Conservation (phyloP, 2,797 vertebrate genomes). For the Pitangus sulphuratus region DNA sequence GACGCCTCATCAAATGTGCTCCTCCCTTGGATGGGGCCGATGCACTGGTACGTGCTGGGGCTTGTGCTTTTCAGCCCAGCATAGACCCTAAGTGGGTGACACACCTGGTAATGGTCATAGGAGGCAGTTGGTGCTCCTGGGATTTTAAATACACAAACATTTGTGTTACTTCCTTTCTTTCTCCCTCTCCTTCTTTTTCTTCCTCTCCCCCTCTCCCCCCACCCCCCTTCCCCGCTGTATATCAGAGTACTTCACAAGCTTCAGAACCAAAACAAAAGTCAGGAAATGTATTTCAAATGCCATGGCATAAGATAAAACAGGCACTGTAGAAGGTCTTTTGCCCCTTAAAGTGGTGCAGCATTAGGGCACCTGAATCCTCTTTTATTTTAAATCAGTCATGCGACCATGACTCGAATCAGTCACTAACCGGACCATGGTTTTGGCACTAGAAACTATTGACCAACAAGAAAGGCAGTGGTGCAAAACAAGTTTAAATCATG, state of each 20-base stretch:
- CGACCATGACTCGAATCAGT: neutral
- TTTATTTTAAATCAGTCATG: slow-evolving; percentile 50
- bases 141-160: neutral
- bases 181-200: neutral
- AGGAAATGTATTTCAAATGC: slow-evolving; percentile 20
- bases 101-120: neutral
- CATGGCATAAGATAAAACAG: neutral
- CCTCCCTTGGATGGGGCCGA: neutral
- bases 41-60: neutral
- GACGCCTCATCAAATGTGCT: neutral
- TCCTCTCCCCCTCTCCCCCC: no score
- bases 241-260: neutral
- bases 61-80: neutral
- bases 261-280: slow-evolving; percentile 6
- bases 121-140: neutral
- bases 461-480: neutral
- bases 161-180: neutral
- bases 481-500: slow-evolving; percentile 10
- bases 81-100: neutral
- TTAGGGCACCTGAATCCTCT: slow-evolving; percentile 47
- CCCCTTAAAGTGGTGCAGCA: slow-evolving; percentile 4
- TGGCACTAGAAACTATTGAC: slow-evolving; percentile 17
- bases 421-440: neutral
- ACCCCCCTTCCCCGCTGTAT: neutral
- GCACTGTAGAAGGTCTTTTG: neutral